Base-by-base conservation (phyloP, 2,888 invertebrate genomes). In the Adelognathus sp. region DNA sequence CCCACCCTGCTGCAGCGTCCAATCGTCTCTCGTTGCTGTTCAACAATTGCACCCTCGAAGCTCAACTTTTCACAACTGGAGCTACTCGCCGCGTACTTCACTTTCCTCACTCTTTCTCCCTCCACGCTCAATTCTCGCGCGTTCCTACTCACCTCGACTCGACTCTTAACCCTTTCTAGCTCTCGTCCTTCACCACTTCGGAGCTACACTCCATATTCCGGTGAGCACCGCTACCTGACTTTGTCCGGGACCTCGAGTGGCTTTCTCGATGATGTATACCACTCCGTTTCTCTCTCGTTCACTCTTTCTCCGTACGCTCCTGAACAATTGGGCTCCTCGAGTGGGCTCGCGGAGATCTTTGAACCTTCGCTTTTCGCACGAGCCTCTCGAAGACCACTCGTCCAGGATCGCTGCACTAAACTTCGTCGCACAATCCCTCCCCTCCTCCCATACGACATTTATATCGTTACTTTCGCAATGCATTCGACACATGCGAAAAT, bases 241-340 rank as follows among this genome's bases (percentile, higher is more conserved):
- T 67, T 61, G 74, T 61, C 67, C 52, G 44, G 60, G 60, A 69
- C 36, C 75, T 61, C 61, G 69, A 69, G 69, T 75, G 69, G 67
- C 69, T 75, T 69, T 75, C 61, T 75, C 60, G 50, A 69, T 66
- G 58, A 74, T 67, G 74, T 60, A 60, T 50, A 21, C 50, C n/a
- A 60, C 60, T 50, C 60, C 39, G 24, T 24, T 21, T 11, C 14
- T 18, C 21, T 52, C 36, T 50, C 18, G 21, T 44, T 56, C 33
- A 11, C 2, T 44, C n/a, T 58, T 36, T 24, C 9, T 39, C 5
- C 27, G 14, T 46, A 18, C 9, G 21, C 44, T 72, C 21, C 72
- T 14, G 16, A 56, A 44, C n/a, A n/a, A n/a, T n/a, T n/a, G 64
- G 56, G 64, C 27, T 14, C 50, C 50, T 67, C 33, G 18, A 66